These are phyloP conservation scores for Heliconius erato DNA, from an alignment of 2,888 invertebrate species.

Conservation along the genomic window DNA sequence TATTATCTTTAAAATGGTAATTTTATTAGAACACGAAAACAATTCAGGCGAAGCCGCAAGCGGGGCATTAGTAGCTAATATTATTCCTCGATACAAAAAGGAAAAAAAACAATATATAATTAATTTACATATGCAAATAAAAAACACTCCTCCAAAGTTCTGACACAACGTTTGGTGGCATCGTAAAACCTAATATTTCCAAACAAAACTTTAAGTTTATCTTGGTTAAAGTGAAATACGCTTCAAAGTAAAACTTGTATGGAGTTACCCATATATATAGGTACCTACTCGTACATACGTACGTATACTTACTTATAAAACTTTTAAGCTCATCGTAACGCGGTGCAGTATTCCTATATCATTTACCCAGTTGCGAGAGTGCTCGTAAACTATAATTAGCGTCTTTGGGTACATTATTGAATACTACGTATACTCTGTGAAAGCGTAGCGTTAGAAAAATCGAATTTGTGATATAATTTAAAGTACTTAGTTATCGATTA, in stretches of 20 bases:
- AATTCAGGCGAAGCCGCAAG: too few species aligned
- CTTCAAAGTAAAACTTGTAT: background rate
- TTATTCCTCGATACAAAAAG: too few species aligned
- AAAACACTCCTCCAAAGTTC: background rate
- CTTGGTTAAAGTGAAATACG: slow-evolving; percentile 5
- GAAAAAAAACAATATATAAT: background rate
- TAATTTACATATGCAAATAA: background rate
- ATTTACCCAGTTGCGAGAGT: slow-evolving; percentile 28
- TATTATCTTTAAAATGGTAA: too few species aligned
- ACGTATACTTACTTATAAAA: slow-evolving; percentile 2
- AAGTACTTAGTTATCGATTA: background rate
- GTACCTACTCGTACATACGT: background rate
- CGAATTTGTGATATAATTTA: background rate
- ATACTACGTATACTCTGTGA: background rate
- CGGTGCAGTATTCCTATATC: slow-evolving; percentile 21
- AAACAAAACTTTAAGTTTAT: background rate
- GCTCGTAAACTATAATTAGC: slow-evolving; percentile 37
- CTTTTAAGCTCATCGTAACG: slow-evolving; percentile 14
- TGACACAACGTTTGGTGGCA: background rate
- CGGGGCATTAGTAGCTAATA: too few species aligned
- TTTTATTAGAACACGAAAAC: too few species aligned
- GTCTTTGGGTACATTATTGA: slow-evolving; percentile 1
- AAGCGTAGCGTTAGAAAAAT: slow-evolving; percentile 3
- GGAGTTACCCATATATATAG: background rate
- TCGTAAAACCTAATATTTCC: background rate